phyloP scores from a whole-genome alignment of 1,140 invertebrate species.

The Arion vulgaris region DNA sequence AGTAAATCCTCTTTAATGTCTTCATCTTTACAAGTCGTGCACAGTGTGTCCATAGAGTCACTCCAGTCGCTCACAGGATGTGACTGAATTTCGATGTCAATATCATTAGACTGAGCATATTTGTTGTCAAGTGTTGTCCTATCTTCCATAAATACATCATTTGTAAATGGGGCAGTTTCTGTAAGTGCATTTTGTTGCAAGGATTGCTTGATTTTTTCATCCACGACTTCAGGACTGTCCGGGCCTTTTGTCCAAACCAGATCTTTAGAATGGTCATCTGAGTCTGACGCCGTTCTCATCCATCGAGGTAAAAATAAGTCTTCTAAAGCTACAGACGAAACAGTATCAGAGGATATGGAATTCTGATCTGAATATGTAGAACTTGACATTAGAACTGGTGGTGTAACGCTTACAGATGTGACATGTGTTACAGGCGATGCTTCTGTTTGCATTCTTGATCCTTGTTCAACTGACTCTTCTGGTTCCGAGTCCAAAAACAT shows the following conservation, averaged over 20 bases:
- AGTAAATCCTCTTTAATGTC: too few relatives aligned
- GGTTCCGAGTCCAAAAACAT: neutral
- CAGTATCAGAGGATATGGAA: neutral
- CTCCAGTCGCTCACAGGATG: too few relatives aligned
- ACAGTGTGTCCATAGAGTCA: too few relatives aligned
- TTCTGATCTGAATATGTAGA: too few relatives aligned
- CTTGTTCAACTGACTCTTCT: neutral
- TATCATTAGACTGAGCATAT: too few relatives aligned
- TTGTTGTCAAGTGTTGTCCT: too few relatives aligned
- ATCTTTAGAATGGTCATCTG: neutral
- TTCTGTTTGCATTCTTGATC: neutral
- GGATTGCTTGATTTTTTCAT: neutral
- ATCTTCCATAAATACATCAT: too few relatives aligned
- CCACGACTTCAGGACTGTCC: neutral
- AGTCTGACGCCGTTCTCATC: neutral
- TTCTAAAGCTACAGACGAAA: neutral
- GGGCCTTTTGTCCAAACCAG: neutral
- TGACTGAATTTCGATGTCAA: too few relatives aligned
- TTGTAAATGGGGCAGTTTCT: too few relatives aligned
- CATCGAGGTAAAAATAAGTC: conserved; percentile 17
- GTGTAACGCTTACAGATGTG: neutral
- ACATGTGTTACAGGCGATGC: neutral
- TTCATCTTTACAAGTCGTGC: too few relatives aligned
- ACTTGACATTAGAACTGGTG: too few relatives aligned
- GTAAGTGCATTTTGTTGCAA: too few relatives aligned